Evolutionary conservation across 2,113 vertebrate species (phyloP), one percentile per base, ranked within the genome.

Genomic region (Neoarius graeffei): DNA sequence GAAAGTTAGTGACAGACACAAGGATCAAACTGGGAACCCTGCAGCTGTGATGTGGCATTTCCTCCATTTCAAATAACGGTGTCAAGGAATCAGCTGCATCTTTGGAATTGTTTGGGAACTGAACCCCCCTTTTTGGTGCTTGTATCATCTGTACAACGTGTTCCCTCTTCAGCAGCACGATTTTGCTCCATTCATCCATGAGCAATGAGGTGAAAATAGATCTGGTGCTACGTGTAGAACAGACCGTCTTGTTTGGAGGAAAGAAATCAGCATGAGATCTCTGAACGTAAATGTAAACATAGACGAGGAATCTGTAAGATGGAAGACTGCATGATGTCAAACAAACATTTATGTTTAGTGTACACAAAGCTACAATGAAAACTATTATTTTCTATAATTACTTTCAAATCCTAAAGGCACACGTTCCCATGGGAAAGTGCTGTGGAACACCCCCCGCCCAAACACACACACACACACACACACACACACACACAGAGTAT

Each of bases 381-480:
- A 81, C 48, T 73, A 50, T 88, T 54, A 88, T 86, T 84, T 62
- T 85, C 87, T 80, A 10, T 71, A 77, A 86, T 42, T 87, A 81
- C 25, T 19, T 74, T 60, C 76, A 85, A 86, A 86, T 35, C 54
- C n/a, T 25, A 17, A 60, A 81, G 79, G 23, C 52, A n/a, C 15
- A 66, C 5, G 11, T 84, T 71, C 48, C 84, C 62, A 57, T 88
- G 67, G 77, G 76, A 85, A 69, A 73, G 42, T 77, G 7, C 67
- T 3, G 42, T 62, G 19, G 17, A 59, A 74, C 11, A 6, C 27
- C 11, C 20, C 60, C 23, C 60, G 19, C 60, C 60, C 59, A 15
- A 20, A 25, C 23, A n/a, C 17, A 20, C 69, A 73, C 15, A 35
- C 69, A 17, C 5, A 7, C 27, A 11, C 64, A 66, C 64, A n/a